A percentile compares a stretch with the other conserved stretches of the same genome.
Evolutionary conservation across 2,888 invertebrate genomes (phyloP).

Genomic region (Andrena trimmerana): DNA sequence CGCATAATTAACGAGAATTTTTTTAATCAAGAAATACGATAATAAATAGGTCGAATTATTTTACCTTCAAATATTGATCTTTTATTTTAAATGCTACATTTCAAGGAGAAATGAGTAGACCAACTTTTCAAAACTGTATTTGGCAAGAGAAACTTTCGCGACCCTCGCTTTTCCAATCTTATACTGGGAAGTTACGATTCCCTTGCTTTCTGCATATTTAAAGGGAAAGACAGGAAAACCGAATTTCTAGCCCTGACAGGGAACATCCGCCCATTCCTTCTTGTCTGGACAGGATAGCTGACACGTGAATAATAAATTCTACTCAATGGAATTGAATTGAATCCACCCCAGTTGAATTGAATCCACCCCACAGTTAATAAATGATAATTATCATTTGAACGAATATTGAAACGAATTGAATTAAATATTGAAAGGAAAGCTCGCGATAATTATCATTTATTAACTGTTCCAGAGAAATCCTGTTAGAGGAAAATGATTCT

Average conservation of each 20-base stretch:
- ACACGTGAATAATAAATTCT: constrained; percentile 21
- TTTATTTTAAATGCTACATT: neutral
- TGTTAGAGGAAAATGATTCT: neutral
- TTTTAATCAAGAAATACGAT: neutral
- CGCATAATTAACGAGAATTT: neutral
- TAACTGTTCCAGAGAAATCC: neutral
- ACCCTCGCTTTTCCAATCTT: constrained; percentile 12
- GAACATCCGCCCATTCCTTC: neutral
- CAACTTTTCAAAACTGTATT: neutral
- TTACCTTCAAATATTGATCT: neutral
- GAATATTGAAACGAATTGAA: too few species aligned
- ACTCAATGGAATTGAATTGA: neutral
- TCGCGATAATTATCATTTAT: neutral
- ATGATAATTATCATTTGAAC: neutral
- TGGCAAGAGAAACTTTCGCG: neutral
- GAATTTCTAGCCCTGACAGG: neutral
- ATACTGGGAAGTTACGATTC: constrained; percentile 14
- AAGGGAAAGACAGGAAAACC: constrained; percentile 19
- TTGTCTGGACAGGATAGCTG: neutral
- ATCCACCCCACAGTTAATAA: too few species aligned
- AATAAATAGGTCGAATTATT: neutral
- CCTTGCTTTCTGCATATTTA: constrained; percentile 27
- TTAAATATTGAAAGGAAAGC: too few species aligned
- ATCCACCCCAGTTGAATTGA: neutral
- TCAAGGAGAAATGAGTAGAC: neutral